phyloP scores from a whole-genome alignment of 2,888 invertebrate genomes.

The Tenthredo livida region DNA sequence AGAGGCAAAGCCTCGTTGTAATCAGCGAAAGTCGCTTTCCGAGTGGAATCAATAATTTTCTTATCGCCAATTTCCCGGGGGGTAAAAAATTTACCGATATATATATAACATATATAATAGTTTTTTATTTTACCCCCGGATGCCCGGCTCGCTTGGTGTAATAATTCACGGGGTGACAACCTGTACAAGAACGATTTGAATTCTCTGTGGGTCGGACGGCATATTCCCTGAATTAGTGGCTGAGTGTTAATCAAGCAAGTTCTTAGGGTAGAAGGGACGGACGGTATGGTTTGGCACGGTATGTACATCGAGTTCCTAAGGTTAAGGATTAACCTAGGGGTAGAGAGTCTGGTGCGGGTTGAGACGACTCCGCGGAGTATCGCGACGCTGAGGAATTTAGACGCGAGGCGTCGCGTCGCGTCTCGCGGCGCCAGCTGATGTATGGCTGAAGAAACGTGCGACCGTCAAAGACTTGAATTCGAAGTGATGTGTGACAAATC shows the following conservation, averaged over 20 bases:
- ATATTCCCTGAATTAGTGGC: slow-evolving; percentile 45
- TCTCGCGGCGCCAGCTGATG: background rate
- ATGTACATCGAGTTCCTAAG: slow-evolving; percentile 47
- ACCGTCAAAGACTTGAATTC: slow-evolving; percentile 29
- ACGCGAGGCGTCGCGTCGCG: background rate
- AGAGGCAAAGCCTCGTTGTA: background rate
- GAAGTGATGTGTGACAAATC: background rate
- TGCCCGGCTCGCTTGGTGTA: background rate
- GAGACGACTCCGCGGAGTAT: background rate
- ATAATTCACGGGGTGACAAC: slow-evolving; percentile 22
- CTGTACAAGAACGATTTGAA: slow-evolving; percentile 28
- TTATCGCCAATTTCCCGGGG: too few species aligned
- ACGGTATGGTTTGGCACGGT: slow-evolving; percentile 43
- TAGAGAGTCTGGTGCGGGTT: background rate
- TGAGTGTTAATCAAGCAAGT: slow-evolving; percentile 51
- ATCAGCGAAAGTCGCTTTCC: background rate
- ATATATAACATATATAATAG: too few species aligned
- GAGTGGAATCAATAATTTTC: too few species aligned
- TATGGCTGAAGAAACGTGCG: slow-evolving; percentile 22
- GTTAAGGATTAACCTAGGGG: slow-evolving; percentile 32
- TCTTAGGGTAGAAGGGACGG: slow-evolving; percentile 36
- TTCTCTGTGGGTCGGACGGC: slow-evolving; percentile 35
- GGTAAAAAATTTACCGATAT: too few species aligned
- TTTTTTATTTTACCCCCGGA: background rate
- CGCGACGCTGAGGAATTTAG: slow-evolving; percentile 46